Base-by-base conservation (phyloP, 2,888 invertebrate genomes). In the Cheilosia impressa region DNA sequence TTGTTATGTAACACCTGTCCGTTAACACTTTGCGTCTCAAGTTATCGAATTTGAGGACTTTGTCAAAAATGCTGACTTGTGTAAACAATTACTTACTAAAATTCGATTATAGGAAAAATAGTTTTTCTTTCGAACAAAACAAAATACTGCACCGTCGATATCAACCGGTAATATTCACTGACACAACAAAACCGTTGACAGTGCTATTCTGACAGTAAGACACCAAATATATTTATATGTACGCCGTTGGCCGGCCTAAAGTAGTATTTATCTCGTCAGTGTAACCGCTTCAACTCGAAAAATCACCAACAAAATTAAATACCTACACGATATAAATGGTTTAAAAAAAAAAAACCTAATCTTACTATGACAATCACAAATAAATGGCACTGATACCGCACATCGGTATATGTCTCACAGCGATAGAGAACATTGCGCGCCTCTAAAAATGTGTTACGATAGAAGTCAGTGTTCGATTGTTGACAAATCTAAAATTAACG, bases 241-340 rank as follows among this genome's bases (percentile, higher is more conserved):
- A 47, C 34, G 27, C 15, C 13, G 52, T 50, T n/a, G 31, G 4
- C 41, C 41, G 22, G 13, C 2, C 4, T 31, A 47, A 31, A 10
- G 58, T 50, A 53, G 66, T 80, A 60, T 73, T 73, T 66, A 55
- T 55, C 73, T 60, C 24, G 65, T 55, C 50, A 57, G 19, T 55
- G 57, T 17, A 58, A 55, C 71, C 43, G 41, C 57, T 47, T 62
- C 55, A 68, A 68, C 55, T 83, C 43, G 57, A 13, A 68, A 43
- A 50, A 27, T 24, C 55, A 62, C 52, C 68, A 78, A 68, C 53
- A 41, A 69, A 43, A 22, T 57, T 41, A 55, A 50, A 75, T 41
- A 60, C 13, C 55, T 57, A 43, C 17, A 27, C 22, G 6, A 43
- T 3, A 7, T 45, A 6, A 34, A 38, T 50, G 31, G 27, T 68